Conservation (phyloP, 2,888 invertebrate genomes). For the Dromius quadrimaculatus region DNA sequence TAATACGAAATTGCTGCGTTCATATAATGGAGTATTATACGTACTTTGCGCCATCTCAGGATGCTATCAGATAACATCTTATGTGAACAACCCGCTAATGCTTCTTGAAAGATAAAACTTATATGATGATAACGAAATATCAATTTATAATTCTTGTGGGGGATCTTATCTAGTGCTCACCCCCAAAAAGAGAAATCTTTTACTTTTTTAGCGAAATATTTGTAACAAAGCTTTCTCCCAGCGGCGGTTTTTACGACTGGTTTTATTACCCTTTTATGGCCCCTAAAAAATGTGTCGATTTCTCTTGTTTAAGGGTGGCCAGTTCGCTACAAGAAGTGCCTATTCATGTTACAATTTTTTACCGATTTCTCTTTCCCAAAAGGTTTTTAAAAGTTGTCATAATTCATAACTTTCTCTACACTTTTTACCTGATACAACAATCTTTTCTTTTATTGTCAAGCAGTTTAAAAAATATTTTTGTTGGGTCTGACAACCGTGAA, state of each 20-base stretch:
- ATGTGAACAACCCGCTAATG: slow-evolving; percentile 47
- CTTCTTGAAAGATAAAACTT: slow-evolving; percentile 15
- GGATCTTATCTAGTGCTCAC: too few relatives aligned
- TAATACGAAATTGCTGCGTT: too few relatives aligned
- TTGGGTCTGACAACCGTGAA: slow-evolving; percentile 18
- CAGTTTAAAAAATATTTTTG: slow-evolving; percentile 32
- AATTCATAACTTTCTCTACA: slow-evolving; percentile 47
- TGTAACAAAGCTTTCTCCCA: slow-evolving; percentile 41
- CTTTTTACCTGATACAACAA: slow-evolving; percentile 44
- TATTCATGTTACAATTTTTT: slow-evolving; percentile 45
- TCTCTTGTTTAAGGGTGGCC: slow-evolving; percentile 47
- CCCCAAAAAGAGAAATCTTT: slow-evolving; percentile 22
- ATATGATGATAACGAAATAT: slow-evolving; percentile 32
- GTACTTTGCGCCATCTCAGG: not conserved
- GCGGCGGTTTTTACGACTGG: slow-evolving; percentile 44
- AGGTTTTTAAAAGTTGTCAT: slow-evolving; percentile 45
- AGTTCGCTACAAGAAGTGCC: slow-evolving; percentile 38
- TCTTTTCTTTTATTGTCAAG: slow-evolving; percentile 3
- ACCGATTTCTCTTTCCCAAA: slow-evolving; percentile 46
- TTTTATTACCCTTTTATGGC: slow-evolving; percentile 47
- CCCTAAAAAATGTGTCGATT: slow-evolving; percentile 48
- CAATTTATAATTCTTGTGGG: too few relatives aligned
- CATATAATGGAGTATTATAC: slow-evolving; percentile 30
- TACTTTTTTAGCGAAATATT: slow-evolving; percentile 32
- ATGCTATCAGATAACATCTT: slow-evolving; percentile 47